phyloP scores from a whole-genome alignment of 2,888 invertebrate species.

The Monopis laevigella region DNA sequence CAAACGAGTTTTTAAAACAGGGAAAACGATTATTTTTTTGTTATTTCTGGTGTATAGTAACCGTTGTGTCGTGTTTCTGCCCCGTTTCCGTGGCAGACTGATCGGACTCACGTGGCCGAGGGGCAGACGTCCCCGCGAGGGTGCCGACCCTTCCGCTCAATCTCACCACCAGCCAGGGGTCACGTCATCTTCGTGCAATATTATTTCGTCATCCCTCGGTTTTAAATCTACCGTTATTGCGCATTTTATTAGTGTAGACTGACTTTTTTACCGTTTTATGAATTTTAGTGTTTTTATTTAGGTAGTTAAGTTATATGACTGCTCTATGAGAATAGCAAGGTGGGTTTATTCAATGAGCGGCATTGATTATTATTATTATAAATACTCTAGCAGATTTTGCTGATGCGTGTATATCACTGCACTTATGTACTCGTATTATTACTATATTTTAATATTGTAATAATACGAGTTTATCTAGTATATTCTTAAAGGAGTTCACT shows the following conservation, averaged over 20 bases:
- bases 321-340: not conserved
- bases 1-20: not conserved
- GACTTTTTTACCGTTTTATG: not conserved
- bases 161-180: constrained; percentile 26
- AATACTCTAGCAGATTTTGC: no score
- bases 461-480: no score
- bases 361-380: no score
- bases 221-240: constrained; percentile 36
- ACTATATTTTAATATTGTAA: no score
- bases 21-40: not conserved
- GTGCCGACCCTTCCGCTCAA: constrained; percentile 34
- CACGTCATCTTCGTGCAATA: constrained; percentile 37
- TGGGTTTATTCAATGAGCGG: no score
- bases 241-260: constrained; percentile 35
- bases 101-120: constrained; percentile 9
- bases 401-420: no score
- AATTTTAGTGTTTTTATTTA: not conserved
- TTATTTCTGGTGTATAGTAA: not conserved
- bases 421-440: no score
- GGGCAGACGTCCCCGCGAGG: constrained; percentile 14
- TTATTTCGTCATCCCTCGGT: constrained; percentile 38
- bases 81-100: constrained; percentile 2
- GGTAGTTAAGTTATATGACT: not conserved
- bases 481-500: no score
- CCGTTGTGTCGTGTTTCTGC: not conserved